A percentile compares a stretch with the other conserved stretches of the same genome.
phyloP scores from a whole-genome alignment of 2,113 vertebrate genomes.

The Cisticola juncidis region DNA sequence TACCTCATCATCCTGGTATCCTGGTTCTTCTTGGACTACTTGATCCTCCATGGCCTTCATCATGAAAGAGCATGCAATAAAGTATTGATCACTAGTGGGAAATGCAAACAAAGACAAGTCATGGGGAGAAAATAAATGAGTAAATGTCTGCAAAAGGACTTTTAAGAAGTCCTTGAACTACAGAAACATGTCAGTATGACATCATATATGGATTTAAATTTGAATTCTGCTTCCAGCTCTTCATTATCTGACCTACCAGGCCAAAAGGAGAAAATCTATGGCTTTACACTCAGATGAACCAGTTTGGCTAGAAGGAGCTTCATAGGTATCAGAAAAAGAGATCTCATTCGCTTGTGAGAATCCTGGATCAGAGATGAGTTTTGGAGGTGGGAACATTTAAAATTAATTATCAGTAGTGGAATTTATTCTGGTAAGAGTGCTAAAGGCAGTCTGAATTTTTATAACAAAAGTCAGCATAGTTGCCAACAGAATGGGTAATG shows the following conservation, averaged over 20 bases:
- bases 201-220: background rate
- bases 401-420: background rate
- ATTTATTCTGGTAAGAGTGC: background rate
- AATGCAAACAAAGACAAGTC: slow-evolving; percentile 30
- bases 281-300: background rate
- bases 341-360: background rate
- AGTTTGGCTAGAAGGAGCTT: background rate
- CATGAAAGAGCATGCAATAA: slow-evolving; percentile 8
- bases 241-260: background rate
- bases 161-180: background rate
- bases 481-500: background rate
- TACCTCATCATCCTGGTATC: slow-evolving; percentile 91
- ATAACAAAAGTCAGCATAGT: background rate
- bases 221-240: background rate
- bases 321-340: background rate
- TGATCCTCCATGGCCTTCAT: slow-evolving; percentile 91
- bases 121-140: background rate
- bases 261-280: background rate
- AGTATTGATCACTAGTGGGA: slow-evolving; percentile 25
- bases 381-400: background rate
- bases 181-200: background rate
- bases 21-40: slow-evolving; percentile 83
- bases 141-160: background rate
- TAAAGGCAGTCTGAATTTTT: background rate
- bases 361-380: background rate